Evolutionary conservation across 1,140 invertebrate genomes (phyloP).

Genomic region (Coelopa frigida): DNA sequence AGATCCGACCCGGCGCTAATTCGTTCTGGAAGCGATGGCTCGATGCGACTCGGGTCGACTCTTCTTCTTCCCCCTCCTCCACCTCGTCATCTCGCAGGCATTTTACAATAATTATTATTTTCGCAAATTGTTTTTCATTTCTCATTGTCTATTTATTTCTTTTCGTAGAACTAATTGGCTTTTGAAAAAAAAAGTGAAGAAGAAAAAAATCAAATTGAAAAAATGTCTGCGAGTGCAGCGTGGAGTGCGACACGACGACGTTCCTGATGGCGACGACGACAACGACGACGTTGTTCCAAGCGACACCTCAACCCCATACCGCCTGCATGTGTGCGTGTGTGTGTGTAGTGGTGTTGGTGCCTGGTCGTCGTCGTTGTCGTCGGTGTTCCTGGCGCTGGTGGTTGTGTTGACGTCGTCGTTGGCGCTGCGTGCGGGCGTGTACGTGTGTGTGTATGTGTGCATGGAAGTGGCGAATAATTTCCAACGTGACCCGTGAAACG

Average conservation of each 20-base stretch:
- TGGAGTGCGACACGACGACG: neutral
- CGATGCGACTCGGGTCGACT: too few relatives aligned
- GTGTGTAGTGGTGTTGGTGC: slow-evolving; percentile 4
- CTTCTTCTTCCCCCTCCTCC: too few relatives aligned
- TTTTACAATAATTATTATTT: too few relatives aligned
- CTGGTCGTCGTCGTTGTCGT: slow-evolving; percentile 14
- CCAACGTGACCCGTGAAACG: too few relatives aligned
- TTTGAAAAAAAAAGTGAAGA: neutral
- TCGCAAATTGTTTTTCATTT: too few relatives aligned
- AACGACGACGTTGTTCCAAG: neutral
- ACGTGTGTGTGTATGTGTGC: neutral
- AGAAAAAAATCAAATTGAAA: neutral
- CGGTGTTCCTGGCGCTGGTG: slow-evolving; percentile 11
- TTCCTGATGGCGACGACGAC: slow-evolving; percentile 1
- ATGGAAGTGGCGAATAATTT: too few relatives aligned
- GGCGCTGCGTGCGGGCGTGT: neutral
- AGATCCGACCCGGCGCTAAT: too few relatives aligned
- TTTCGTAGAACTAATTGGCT: too few relatives aligned
- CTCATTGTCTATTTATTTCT: too few relatives aligned
- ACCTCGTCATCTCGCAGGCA: too few relatives aligned
- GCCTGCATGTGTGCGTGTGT: neutral
- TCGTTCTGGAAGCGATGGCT: too few relatives aligned
- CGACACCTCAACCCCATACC: too few relatives aligned
- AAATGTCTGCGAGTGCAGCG: neutral
- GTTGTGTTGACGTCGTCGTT: slow-evolving; percentile 7